Base-by-base conservation (phyloP, 1,140 invertebrate genomes). In the Nasonia giraulti region DNA sequence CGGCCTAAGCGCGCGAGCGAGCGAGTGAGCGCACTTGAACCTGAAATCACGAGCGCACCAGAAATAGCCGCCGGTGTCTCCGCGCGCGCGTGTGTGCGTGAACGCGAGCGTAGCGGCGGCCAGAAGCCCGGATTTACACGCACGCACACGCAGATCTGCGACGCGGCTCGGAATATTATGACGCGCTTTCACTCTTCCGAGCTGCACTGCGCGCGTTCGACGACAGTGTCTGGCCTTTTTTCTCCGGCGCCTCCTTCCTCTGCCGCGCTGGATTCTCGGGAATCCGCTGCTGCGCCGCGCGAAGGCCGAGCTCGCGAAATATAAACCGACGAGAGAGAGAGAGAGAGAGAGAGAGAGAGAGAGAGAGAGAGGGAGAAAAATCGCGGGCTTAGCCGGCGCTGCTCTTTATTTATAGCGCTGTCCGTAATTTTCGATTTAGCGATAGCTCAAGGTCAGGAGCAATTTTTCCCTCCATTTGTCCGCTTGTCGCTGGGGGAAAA, bases 401-500 rank as follows among this genome's bases (percentile, higher is more conserved):
- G 68, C 23, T 79, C 75, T 68, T 78, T 84, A 84, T 84, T 84
- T 84, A 84, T 84, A 84, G 77, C 69, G 66, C 76, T 66, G 83
- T 80, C 83, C 37, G 83, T 80, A 74, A 80, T 75, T 80, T 84
- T 80, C 71, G 77, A 84, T 84, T 84, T 84, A 80, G 69, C 69
- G 69, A 84, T 84, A 80, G 10, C 27, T 80, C 77, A 84, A 84
- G 77, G 78, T 80, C 83, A 40, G 33, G 6, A 62, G 69, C 77
- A 79, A 84, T 80, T 84, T 80, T 84, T 79, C 76, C 69, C 77
- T 66, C 68, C 83, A 84, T 84, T 84, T 84, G 77, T 84, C 68
- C 69, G 83, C 68, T 73, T 71, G 62, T 79, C 75, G 37, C 75
- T 2, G 23, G 0, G n/a, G n/a, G n/a, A 23, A 37, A 40, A 68